Conservation (phyloP, 2,113 vertebrate genomes). For the Rhynchomys soricoides region DNA sequence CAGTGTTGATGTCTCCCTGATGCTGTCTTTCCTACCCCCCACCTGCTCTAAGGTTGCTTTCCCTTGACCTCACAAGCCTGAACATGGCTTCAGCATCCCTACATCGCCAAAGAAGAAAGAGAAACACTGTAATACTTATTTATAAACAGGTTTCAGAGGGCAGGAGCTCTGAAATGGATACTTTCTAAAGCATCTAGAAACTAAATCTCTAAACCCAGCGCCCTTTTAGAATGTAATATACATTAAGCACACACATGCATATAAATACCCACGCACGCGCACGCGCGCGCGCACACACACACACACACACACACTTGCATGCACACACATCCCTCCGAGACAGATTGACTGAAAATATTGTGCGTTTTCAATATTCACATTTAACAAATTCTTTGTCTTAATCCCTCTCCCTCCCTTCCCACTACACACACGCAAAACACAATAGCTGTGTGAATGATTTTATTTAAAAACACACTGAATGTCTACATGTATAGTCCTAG, state of each 20-base stretch:
- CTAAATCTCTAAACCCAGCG: not conserved
- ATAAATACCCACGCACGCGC: too few species aligned
- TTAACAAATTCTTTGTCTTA: not conserved
- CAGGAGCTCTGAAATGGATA: not conserved
- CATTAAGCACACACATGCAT: not conserved
- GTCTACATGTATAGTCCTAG: not conserved
- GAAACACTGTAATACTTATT: not conserved
- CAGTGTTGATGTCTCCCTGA: not conserved
- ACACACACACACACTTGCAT: not conserved
- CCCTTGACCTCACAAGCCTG: not conserved
- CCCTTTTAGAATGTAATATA: not conserved
- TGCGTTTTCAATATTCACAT: not conserved
- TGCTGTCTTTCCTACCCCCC: not conserved
- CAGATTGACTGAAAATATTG: not conserved
- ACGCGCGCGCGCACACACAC: not conserved
- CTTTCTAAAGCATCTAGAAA: not conserved
- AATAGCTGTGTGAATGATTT: not conserved
- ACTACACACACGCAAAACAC: not conserved
- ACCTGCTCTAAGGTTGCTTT: not conserved
- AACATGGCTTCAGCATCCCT: not conserved
- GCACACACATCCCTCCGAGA: not conserved
- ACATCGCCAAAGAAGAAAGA: not conserved
- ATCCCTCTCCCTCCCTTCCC: fast-evolving
- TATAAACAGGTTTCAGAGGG: not conserved
- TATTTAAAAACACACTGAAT: not conserved